Base-by-base conservation (phyloP, 2,888 invertebrate species). In the Brachylomia viminalis region DNA sequence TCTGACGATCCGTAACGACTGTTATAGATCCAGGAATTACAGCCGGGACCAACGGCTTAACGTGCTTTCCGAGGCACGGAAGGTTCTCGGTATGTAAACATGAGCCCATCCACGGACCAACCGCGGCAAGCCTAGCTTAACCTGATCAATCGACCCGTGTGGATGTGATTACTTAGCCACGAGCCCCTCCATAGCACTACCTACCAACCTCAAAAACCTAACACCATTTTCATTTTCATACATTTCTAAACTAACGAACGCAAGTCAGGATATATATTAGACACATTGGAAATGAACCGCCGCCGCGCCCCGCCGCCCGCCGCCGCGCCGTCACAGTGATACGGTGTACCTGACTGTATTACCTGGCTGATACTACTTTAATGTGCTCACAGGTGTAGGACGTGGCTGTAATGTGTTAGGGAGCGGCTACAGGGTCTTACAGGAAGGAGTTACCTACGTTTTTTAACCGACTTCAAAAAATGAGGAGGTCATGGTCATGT, bases 211-310 rank as follows among this genome's bases (percentile, higher is more conserved):
- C 11, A 30, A 13, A 30, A 45, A 47, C 15, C 13, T 7, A 8
- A 15, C 56, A 77, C n/a, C 2, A n/a, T 45, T 23, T 75, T 42
- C 27, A 49, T 15, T 8, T 6, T n/a, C 11, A 58, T n/a, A 71
- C 1, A 52, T 59, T 20, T 61, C 4, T 47, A 61, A 61, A 61
- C n/a, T 47, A 47, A 54, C 20, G 8, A 17, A 38, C 38, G 30
- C 54, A 47, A 47, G 20, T 54, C 27, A 79, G 49, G 49, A 11
- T 10, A 20, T 4, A 2, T 11, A 27, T 76, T n/a, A n/a, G 79
- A 47, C 71, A 70, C n/a, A 6, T 61, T 79, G 38, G 62, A 72
- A 79, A 72, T 77, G 72, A 71, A 62, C 49, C 61, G 3, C 79
- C 27, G 23, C 4, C 56, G 62, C 79, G 62, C 15, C n/a, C 4